These are phyloP conservation scores for Paramacrobiotus metropolitanus DNA, from an alignment of 1,140 invertebrate genomes.

Conservation along the genomic window DNA sequence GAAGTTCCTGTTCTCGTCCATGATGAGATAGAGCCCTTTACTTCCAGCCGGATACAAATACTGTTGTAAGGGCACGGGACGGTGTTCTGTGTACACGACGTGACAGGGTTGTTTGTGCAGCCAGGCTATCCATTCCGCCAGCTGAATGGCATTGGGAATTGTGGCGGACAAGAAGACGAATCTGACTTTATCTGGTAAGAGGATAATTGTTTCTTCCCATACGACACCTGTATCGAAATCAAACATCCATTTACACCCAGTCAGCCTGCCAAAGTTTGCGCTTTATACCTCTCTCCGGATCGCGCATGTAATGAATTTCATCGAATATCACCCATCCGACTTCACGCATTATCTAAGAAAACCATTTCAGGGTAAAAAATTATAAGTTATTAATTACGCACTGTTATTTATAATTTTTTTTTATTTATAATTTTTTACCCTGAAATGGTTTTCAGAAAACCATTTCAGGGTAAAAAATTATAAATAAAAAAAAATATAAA, in stretches of 20 bases:
- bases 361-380: background rate
- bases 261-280: too few relatives aligned
- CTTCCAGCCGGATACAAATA: conserved; percentile 88
- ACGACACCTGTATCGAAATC: conserved; percentile 54
- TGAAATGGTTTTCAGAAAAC: background rate
- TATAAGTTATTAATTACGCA: too few relatives aligned
- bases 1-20: conserved; percentile 53
- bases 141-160: conserved; percentile 90
- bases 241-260: too few relatives aligned
- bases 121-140: conserved; percentile 94
- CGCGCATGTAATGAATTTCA: conserved; percentile 99
- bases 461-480: background rate
- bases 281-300: conserved; percentile 23
- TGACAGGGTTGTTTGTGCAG: conserved; percentile 84
- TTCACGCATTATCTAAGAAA: conserved; percentile 51
- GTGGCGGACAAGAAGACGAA: conserved; percentile 98
- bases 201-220: conserved; percentile 97
- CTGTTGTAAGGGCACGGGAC: conserved; percentile 90
- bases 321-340: conserved; percentile 99
- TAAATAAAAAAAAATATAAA: too few relatives aligned
- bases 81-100: conserved; percentile 93
- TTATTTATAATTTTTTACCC: too few relatives aligned
- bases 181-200: conserved; percentile 88
- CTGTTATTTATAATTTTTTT: too few relatives aligned
- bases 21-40: conserved; percentile 80